phyloP scores from a whole-genome alignment of 2,888 invertebrate species.

The Plagiodera versicolora region DNA sequence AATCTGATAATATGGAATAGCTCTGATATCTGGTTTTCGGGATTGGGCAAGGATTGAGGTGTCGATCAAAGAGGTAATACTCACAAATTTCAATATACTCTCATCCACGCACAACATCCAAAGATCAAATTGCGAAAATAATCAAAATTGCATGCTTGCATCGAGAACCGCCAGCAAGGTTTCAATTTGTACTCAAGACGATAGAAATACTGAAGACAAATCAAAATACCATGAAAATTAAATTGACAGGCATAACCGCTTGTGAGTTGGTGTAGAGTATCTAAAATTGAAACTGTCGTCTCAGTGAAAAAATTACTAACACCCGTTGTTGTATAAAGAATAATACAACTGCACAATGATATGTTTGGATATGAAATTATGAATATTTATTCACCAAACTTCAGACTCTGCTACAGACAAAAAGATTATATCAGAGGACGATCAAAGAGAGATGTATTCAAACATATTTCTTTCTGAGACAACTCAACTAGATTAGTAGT shows the following conservation, averaged over 20 bases:
- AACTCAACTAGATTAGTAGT: background rate
- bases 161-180: conserved; percentile 2
- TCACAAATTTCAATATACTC: background rate
- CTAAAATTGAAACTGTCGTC: background rate
- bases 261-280: conserved; percentile 8
- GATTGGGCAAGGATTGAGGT: conserved; percentile 23
- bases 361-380: too few relatives aligned
- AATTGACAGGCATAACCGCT: conserved; percentile 22
- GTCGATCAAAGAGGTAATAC: conserved; percentile 11
- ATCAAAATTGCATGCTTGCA: conserved; percentile 9
- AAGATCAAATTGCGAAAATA: conserved; percentile 7
- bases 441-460: too few relatives aligned
- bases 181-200: conserved; percentile 11
- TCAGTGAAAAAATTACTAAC: background rate
- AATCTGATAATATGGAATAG: conserved; percentile 37
- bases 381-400: too few relatives aligned
- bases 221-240: conserved; percentile 17
- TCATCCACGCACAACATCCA: conserved; percentile 1
- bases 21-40: conserved; percentile 43
- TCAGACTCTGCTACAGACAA: too few relatives aligned
- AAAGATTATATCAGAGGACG: too few relatives aligned
- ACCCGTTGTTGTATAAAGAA: too few relatives aligned
- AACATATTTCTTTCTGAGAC: background rate
- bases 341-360: too few relatives aligned
- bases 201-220: conserved; percentile 22